Evolutionary conservation across 2,888 invertebrate genomes (phyloP).

Genomic region (Schizotus pectinicornis): DNA sequence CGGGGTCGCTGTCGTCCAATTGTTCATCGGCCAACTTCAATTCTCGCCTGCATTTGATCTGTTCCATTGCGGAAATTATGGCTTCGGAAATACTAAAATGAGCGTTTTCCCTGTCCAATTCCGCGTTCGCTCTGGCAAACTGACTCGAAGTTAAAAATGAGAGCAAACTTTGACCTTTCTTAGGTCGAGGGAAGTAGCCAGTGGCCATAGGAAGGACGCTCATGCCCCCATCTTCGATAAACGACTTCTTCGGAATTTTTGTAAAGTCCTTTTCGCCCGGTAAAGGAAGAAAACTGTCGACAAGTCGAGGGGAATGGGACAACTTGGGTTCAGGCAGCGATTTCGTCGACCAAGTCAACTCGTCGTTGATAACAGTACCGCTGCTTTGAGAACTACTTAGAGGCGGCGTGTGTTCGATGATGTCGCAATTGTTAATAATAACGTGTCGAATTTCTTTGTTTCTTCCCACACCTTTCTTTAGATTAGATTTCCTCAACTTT

Average conservation of each 20-base stretch:
- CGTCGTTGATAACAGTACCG: conserved; percentile 39
- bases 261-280: conserved; percentile 59
- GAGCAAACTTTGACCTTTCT: conserved; percentile 73
- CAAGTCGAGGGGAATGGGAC: conserved; percentile 47
- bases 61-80: conserved; percentile 81
- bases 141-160: conserved; percentile 76
- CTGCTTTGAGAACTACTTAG: conserved; percentile 46
- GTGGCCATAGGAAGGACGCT: conserved; percentile 67
- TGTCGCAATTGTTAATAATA: conserved; percentile 52
- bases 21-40: conserved; percentile 60
- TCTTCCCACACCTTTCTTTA: conserved; percentile 25
- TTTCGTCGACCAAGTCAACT: conserved; percentile 41
- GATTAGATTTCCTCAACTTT: conserved; percentile 29
- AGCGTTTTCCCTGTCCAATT: conserved; percentile 83
- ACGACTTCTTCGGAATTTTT: conserved; percentile 62
- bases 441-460: conserved; percentile 44
- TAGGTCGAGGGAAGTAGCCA: conserved; percentile 66
- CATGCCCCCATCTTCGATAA: conserved; percentile 66
- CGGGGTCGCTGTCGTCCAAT: conserved; percentile 69
- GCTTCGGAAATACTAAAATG: conserved; percentile 86
- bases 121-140: conserved; percentile 73
- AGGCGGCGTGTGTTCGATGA: conserved; percentile 53
- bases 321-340: conserved; percentile 40
- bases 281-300: conserved; percentile 53
- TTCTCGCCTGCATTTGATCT: conserved; percentile 68